Evolutionary conservation across 1,140 invertebrate genomes (phyloP).

Genomic region (Hirudo medicinalis): DNA sequence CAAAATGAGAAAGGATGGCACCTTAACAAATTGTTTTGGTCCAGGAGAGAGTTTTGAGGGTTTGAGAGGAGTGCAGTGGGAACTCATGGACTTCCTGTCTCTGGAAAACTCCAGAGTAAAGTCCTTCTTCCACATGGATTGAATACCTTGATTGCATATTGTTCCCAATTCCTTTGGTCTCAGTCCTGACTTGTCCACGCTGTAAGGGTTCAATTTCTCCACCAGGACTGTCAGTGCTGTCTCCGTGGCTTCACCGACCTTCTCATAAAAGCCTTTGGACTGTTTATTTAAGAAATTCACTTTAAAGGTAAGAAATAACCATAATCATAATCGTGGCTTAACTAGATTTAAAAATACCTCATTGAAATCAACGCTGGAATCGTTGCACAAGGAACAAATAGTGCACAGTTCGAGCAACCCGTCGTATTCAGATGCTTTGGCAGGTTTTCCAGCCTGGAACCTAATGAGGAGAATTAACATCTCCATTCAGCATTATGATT

Average conservation of each 20-base stretch:
- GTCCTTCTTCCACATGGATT: slow-evolving; percentile 49
- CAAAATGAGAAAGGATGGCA: slow-evolving; percentile 23
- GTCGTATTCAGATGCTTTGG: slow-evolving; percentile 73
- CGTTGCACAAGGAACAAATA: slow-evolving; percentile 98
- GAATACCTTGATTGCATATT: slow-evolving; percentile 68
- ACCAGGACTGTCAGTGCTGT: slow-evolving; percentile 93
- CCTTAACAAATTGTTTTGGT: slow-evolving; percentile 89
- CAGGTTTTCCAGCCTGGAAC: slow-evolving; percentile 45
- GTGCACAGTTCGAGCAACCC: slow-evolving; percentile 85
- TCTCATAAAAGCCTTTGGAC: slow-evolving; percentile 54
- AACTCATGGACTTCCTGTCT: slow-evolving; percentile 99
- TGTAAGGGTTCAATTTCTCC: slow-evolving; percentile 91
- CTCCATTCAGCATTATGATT: neutral
- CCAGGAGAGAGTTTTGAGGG: slow-evolving; percentile 64
- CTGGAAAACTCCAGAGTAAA: slow-evolving; percentile 99
- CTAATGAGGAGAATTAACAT: slow-evolving; percentile 25
- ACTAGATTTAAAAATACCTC: slow-evolving; percentile 47
- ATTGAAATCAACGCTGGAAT: slow-evolving; percentile 98
- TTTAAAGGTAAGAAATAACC: neutral
- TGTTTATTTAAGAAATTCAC: slow-evolving; percentile 26
- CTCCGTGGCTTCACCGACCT: slow-evolving; percentile 97
- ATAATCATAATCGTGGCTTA: neutral
- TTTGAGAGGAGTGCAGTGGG: slow-evolving; percentile 84
- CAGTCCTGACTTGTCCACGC: slow-evolving; percentile 70
- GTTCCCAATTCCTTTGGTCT: slow-evolving; percentile 83